A percentile compares a stretch with the other conserved stretches of the same genome.
These are phyloP conservation scores for Euzophera pinguis DNA, from an alignment of 2,888 invertebrate species.

Conservation along the genomic window DNA sequence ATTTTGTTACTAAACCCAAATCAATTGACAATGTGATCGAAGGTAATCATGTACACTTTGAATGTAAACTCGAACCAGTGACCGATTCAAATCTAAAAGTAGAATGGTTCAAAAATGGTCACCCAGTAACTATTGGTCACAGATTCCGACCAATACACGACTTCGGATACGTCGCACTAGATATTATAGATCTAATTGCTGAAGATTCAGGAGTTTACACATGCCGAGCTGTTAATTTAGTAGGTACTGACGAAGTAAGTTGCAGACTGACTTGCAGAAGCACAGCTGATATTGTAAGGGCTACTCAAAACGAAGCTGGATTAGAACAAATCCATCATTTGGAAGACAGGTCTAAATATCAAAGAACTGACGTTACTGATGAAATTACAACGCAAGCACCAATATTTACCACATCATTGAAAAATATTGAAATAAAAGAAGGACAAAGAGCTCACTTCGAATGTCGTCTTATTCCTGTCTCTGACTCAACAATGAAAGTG, in stretches of 20 bases:
- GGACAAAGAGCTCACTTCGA: constrained; percentile 97
- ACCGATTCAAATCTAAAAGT: constrained; percentile 97
- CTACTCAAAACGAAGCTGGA: constrained; percentile 92
- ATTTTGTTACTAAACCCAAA: constrained; percentile 92
- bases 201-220: constrained; percentile 98
- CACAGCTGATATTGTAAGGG: constrained; percentile 89
- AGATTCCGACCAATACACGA: constrained; percentile 98
- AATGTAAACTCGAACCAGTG: constrained; percentile 97
- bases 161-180: constrained; percentile 98
- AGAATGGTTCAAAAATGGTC: constrained; percentile 97
- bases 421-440: constrained; percentile 95
- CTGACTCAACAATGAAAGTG: constrained; percentile 95
- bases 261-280: constrained; percentile 87
- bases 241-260: constrained; percentile 92
- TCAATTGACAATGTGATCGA: constrained; percentile 91
- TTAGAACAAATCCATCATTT: constrained; percentile 93
- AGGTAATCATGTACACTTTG: constrained; percentile 97
- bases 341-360: constrained; percentile 90
- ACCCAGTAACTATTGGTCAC: constrained; percentile 95
- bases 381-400: constrained; percentile 95
- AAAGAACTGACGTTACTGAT: constrained; percentile 86
- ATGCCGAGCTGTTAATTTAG: constrained; percentile 93
- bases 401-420: constrained; percentile 94
- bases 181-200: constrained; percentile 96
- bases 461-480: constrained; percentile 95